Conservation (phyloP, 2,888 invertebrate genomes). For the Platycheirus rosarum region DNA sequence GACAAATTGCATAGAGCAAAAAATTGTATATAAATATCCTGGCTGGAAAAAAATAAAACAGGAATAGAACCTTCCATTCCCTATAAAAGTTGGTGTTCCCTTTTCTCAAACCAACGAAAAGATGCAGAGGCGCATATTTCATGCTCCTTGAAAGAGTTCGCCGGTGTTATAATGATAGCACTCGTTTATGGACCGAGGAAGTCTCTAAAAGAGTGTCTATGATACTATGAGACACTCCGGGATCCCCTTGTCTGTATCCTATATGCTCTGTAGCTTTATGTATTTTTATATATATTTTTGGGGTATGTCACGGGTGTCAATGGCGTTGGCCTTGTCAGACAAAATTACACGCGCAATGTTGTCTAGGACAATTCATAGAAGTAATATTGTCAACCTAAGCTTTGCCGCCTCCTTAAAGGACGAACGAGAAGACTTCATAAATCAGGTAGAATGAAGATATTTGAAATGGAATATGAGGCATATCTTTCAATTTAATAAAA, state of each 20-base stretch:
- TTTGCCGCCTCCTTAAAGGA: conserved; percentile 4
- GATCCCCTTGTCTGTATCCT: neutral
- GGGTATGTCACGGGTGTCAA: conserved; percentile 9
- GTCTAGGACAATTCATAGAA: conserved; percentile 31
- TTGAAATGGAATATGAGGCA: conserved; percentile 86
- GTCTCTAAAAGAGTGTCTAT: conserved; percentile 26
- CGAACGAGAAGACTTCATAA: conserved; percentile 10
- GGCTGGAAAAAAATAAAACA: conserved; percentile 7
- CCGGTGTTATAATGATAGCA: conserved; percentile 56
- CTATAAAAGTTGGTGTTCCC: neutral
- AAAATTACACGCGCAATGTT: conserved; percentile 21
- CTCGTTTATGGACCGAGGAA: conserved; percentile 49
- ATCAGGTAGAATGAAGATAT: conserved; percentile 58
- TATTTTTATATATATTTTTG: neutral
- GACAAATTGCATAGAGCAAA: conserved; percentile 69
- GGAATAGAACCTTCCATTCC: neutral
- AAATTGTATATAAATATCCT: conserved; percentile 34
- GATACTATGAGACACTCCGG: conserved; percentile 29
- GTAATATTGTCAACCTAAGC: conserved; percentile 50
- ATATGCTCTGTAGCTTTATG: no score
- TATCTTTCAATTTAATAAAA: conserved; percentile 56
- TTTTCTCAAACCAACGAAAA: conserved; percentile 1
- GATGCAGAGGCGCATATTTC: conserved; percentile 57
- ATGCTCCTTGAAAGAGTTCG: conserved; percentile 53
- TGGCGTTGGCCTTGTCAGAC: conserved; percentile 31